Percentiles rank a stretch among this genome's conserved stretches.
phyloP scores from a whole-genome alignment of 2,113 vertebrate species.

The Istiophorus platypterus region DNA sequence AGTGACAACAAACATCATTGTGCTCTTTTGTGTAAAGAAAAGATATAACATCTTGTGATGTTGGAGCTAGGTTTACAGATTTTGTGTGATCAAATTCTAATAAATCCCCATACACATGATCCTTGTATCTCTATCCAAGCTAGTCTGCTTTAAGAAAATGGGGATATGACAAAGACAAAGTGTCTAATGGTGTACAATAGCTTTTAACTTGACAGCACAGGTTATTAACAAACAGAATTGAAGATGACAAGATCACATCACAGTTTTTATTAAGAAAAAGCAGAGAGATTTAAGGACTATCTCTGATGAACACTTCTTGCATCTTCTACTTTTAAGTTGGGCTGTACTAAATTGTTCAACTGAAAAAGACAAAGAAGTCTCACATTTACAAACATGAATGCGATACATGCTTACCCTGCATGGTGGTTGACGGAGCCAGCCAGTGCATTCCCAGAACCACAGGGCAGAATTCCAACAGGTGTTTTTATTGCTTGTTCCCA shows the following conservation, averaged over 20 bases:
- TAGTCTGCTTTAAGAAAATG: background rate
- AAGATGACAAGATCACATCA: background rate
- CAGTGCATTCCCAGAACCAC: conserved; percentile 93
- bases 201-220: background rate
- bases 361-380: background rate
- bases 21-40: background rate
- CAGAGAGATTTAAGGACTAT: background rate
- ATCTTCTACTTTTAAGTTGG: background rate
- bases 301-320: conserved; percentile 3
- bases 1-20: background rate
- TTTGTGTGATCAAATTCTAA: background rate
- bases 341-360: background rate
- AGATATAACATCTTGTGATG: background rate
- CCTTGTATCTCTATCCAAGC: background rate
- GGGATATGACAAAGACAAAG: too few relatives aligned
- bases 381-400: background rate
- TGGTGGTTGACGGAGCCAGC: conserved; percentile 90
- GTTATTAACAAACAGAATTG: conserved; percentile 9
- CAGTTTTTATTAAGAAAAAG: background rate
- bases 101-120: background rate
- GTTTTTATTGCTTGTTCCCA: conserved; percentile 93
- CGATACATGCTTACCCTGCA: conserved; percentile 85
- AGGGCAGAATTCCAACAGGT: conserved; percentile 91
- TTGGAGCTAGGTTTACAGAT: background rate
- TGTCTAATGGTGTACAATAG: background rate